Evolutionary conservation across 2,797 vertebrate species (phyloP), one percentile per base, ranked within the genome.

Genomic region (Melanotaenia maccullochi): DNA sequence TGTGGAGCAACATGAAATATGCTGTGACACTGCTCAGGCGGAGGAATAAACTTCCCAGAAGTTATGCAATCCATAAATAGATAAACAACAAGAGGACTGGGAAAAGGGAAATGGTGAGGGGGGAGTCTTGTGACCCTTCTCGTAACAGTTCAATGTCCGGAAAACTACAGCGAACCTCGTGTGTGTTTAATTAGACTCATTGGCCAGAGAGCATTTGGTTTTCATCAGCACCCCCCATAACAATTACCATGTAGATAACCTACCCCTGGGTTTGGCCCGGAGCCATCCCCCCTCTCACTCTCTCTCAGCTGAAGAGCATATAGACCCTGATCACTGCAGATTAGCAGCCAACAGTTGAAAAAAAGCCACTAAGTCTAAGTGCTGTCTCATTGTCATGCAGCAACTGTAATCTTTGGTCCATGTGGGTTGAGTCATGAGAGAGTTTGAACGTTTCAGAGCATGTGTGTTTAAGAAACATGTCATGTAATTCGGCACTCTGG

Each of bases 151-250:
- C 89, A 93, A 76, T 57, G 84, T 90, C 90, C 85, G 88, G 68
- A 73, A 84, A 84, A 84, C 85, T 79, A 67, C 49, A 36, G 78
- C 63, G 63, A 85, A 89, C 88, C 70, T 33, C n/a, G 75, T 79
- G 78, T 55, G 87, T 79, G 81, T 88, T 90, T 93, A 93, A 94
- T 94, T 92, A 92, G 87, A 85, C 77, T 86, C 91, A 89, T 81
- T 91, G 90, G 89, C 89, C 90, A 82, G 68, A 80, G 75, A 86
- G 78, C 93, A 95, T 94, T 94, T 94, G 93, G 92, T 92, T 94
- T 91, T 88, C 87, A 94, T 95, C 91, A 94, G 85, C 86, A 84
- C 86, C 76, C 85, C 78, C 73, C 74, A 77, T 86, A 83, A 69
- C 78, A 67, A 79, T 84, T 85, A 83, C 89, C 74, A 84, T 73